phyloP scores from a whole-genome alignment of 1,140 invertebrate genomes.

The Drosophila erecta region DNA sequence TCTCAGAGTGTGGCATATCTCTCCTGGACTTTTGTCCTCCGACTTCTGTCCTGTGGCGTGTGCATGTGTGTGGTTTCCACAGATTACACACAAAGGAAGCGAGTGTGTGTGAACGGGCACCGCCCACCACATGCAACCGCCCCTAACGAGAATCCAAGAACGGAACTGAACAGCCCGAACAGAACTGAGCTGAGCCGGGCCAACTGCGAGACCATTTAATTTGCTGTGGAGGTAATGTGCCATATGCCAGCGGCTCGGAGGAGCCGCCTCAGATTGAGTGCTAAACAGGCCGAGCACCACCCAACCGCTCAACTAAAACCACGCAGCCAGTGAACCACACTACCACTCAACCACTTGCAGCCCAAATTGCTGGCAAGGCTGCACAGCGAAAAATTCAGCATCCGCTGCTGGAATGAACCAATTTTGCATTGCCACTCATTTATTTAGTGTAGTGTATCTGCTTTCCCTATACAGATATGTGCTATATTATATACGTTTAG shows the following conservation, averaged over 20 bases:
- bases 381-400: neutral
- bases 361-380: conserved; percentile 6
- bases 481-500: too few species aligned
- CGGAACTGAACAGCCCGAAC: conserved; percentile 3
- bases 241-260: conserved; percentile 55
- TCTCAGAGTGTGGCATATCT: conserved; percentile 16
- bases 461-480: too few species aligned
- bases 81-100: conserved; percentile 52
- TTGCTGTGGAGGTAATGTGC: conserved; percentile 80
- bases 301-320: conserved; percentile 5
- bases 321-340: conserved; percentile 1
- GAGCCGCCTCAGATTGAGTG: conserved; percentile 73
- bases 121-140: conserved; percentile 56
- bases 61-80: conserved; percentile 53
- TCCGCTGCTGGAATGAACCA: neutral
- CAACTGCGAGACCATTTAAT: conserved; percentile 77
- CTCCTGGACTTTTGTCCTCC: conserved; percentile 19
- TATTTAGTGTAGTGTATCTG: too few species aligned
- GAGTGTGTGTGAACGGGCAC: conserved; percentile 13
- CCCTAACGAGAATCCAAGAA: conserved; percentile 62
- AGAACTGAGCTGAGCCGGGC: conserved; percentile 28
- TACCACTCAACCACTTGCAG: conserved; percentile 5
- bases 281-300: conserved; percentile 58
- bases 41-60: conserved; percentile 26
- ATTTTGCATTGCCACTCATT: too few species aligned